Evolutionary conservation across 2,113 vertebrate genomes (phyloP), one percentile per base, ranked within the genome.

Genomic region (Centropus bengalensis): DNA sequence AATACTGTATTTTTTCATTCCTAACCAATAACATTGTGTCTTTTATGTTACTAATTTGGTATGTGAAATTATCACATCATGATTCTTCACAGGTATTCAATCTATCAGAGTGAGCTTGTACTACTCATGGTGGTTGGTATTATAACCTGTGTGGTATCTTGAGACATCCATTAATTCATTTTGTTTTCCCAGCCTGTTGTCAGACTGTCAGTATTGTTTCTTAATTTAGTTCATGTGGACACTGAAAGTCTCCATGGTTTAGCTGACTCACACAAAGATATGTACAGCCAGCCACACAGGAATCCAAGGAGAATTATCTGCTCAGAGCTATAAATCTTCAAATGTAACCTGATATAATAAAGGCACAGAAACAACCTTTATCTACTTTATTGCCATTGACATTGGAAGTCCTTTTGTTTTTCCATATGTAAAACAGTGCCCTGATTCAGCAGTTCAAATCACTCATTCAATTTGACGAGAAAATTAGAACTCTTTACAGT

Each of bases 191-290:
- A 93, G 47, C 6, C 75, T 85, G 52, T 86, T 94, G 81, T 91
- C 68, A 86, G 85, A 93, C 91, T 97, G 89, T 95, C 95, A 88
- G 88, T 68, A 91, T 91, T 96, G 95, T 91, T 96, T 96, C 94
- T 96, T 97, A 96, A 95, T 95, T 82, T 93, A 82, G 88, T 93
- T 96, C 81, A 68, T 74, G 94, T 21, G 75, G 94, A 89, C 92
- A 96, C 82, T 74, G 54, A 94, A 91, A 93, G 47, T 78, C 91
- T 92, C 89, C 71, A 59, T 1, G 91, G 70, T 89, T 94, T 92
- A 91, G 44, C 76, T 89, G 91, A 77, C 78, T 77, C 74, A 69
- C 70, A 80, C 59, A 89, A 80, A 89, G 33, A 62, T 92, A 75
- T 69, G 69, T 94, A 86, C 69, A 94, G 80, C 45, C 82, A 86